Conservation (phyloP, 2,888 invertebrate species). For the Punctoribates punctum region DNA sequence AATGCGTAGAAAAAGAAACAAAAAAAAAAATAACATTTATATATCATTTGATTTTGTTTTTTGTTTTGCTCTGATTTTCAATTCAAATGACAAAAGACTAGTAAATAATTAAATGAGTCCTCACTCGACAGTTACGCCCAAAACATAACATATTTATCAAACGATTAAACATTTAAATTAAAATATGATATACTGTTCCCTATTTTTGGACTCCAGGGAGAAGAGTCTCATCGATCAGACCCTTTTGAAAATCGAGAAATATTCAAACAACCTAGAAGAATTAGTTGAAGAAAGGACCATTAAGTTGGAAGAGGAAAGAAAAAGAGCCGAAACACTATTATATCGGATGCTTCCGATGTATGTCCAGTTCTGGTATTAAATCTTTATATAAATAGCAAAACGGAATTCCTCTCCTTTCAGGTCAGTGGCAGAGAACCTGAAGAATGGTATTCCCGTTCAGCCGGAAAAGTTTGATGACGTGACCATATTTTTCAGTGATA, state of each 20-base stretch:
- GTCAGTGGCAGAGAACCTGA: conserved; percentile 82
- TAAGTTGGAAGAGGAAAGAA: conserved; percentile 92
- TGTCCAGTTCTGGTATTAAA: not conserved
- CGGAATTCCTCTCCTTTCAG: conserved; percentile 56
- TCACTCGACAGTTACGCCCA: too few relatives aligned
- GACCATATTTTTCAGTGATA: conserved; percentile 83
- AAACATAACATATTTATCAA: too few relatives aligned
- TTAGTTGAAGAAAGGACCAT: conserved; percentile 86
- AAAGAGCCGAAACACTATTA: conserved; percentile 84
- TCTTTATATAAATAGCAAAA: not conserved
- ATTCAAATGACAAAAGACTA: too few relatives aligned
- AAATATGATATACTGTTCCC: not conserved
- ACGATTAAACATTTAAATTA: not conserved
- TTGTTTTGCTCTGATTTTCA: too few relatives aligned
- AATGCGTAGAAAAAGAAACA: too few relatives aligned
- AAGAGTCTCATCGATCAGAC: conserved; percentile 89
- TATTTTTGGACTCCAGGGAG: not conserved
- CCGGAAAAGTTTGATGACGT: conserved; percentile 88
- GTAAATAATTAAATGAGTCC: too few relatives aligned
- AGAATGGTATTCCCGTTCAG: conserved; percentile 80
- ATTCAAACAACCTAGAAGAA: conserved; percentile 90
- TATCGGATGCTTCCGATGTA: conserved; percentile 86
- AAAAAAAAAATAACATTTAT: too few relatives aligned
- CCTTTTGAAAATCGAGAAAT: conserved; percentile 94
- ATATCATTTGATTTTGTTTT: too few relatives aligned